Evolutionary conservation across 2,888 invertebrate genomes (phyloP).

Genomic region (Pachycephus smyrnensis): DNA sequence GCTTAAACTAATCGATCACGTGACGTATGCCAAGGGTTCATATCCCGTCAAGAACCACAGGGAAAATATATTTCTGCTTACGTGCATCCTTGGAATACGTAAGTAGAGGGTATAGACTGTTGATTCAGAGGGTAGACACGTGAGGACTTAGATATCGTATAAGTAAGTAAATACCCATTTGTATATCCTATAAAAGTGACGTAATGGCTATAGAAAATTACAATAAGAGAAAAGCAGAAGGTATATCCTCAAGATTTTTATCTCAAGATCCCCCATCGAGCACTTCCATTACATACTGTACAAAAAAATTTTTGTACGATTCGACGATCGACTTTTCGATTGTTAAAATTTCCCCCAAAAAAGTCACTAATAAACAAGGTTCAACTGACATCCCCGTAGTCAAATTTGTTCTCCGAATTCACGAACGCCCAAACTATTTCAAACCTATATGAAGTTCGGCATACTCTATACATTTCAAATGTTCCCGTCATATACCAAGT

Average conservation of each 20-base stretch:
- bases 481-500: not conserved
- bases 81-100: not conserved
- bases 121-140: not conserved
- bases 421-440: too few species aligned
- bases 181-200: not conserved
- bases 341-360: not conserved
- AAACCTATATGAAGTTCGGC: not conserved
- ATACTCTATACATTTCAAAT: not conserved
- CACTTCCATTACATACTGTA: not conserved
- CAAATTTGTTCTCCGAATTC: not conserved
- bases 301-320: not conserved
- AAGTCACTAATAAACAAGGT: not conserved
- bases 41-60: not conserved
- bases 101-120: not conserved
- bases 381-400: not conserved
- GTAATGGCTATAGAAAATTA: not conserved
- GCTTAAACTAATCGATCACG: conserved; percentile 36
- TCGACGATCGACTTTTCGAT: not conserved
- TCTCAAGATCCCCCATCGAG: not conserved
- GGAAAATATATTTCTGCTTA: not conserved
- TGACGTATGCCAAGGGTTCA: conserved; percentile 27
- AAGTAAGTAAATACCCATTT: not conserved
- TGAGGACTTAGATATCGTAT: not conserved
- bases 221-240: not conserved
- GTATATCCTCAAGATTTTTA: not conserved